Percentiles rank a stretch among this genome's conserved stretches.
phyloP scores from a whole-genome alignment of 2,113 vertebrate species.

The Rhea americana region DNA sequence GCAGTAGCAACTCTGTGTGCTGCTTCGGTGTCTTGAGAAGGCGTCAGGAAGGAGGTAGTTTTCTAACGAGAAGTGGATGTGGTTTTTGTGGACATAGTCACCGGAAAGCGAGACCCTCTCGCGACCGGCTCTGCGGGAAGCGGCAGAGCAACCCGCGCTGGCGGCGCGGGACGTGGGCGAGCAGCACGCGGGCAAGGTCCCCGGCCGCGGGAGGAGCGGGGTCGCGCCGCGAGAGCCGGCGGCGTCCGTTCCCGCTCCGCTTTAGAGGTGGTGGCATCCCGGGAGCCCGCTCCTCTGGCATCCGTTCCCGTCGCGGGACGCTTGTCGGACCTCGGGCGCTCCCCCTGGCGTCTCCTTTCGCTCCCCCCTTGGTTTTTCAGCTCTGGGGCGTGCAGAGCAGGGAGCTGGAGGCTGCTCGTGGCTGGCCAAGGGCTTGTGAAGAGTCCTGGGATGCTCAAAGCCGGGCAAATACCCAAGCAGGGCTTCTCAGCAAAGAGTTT shows the following conservation, averaged over 20 bases:
- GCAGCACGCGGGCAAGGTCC: background rate
- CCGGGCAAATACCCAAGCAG: accelerated
- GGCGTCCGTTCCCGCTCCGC: no score
- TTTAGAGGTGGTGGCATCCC: no score
- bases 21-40: conserved; percentile 22
- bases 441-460: background rate
- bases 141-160: accelerated
- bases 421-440: background rate
- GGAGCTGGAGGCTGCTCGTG: background rate
- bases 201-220: no score
- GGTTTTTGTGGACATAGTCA: accelerated
- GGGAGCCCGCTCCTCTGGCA: no score
- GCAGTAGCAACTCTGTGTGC: conserved; percentile 58
- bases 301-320: no score
- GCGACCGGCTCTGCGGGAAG: background rate
- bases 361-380: background rate
- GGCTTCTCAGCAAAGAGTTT: accelerated
- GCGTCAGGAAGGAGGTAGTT: background rate
- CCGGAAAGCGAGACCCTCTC: background rate
- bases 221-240: no score
- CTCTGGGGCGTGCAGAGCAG: accelerated
- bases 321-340: background rate
- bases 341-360: accelerated
- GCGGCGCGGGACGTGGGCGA: accelerated
- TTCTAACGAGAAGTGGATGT: background rate